Evolutionary conservation across 2,888 invertebrate genomes (phyloP).

Genomic region (Nomada fabriciana): DNA sequence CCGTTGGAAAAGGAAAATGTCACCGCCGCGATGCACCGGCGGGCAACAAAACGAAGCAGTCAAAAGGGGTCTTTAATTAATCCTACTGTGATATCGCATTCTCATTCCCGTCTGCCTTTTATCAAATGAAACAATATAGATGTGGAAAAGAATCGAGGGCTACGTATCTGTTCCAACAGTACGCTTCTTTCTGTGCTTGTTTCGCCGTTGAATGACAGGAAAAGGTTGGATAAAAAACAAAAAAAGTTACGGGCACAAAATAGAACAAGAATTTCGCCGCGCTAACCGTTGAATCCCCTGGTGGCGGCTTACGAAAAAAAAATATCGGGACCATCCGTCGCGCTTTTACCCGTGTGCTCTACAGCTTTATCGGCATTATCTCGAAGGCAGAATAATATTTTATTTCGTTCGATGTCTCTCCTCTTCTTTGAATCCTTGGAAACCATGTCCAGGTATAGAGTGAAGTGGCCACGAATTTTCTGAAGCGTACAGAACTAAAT

Average conservation of each 20-base stretch:
- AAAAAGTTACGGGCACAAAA: slow-evolving; percentile 6
- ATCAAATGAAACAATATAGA: slow-evolving; percentile 13
- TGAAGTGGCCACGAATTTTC: not conserved
- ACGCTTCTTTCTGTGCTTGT: not conserved
- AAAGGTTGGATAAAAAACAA: accelerated
- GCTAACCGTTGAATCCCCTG: slow-evolving; percentile 30
- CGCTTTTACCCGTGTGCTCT: slow-evolving; percentile 9
- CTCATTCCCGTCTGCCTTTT: not conserved
- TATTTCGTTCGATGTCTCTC: not conserved
- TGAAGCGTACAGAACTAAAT: not conserved
- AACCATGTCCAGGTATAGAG: not conserved
- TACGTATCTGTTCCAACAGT: slow-evolving; percentile 10
- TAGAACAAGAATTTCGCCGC: slow-evolving; percentile 22
- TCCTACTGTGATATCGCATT: not conserved
- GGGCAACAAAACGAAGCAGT: not conserved
- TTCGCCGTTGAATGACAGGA: no score
- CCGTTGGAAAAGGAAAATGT: not conserved
- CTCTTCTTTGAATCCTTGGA: not conserved
- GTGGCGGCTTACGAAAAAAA: slow-evolving; percentile 28
- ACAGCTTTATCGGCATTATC: slow-evolving; percentile 18
- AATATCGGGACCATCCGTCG: slow-evolving; percentile 29
- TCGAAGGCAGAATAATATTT: not conserved
- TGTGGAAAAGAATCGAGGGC: not conserved
- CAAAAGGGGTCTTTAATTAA: slow-evolving; percentile 31
- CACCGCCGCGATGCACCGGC: not conserved